A percentile compares a stretch with the other conserved stretches of the same genome.
Conservation (phyloP, 2,113 vertebrate species). For the Castor canadensis region DNA sequence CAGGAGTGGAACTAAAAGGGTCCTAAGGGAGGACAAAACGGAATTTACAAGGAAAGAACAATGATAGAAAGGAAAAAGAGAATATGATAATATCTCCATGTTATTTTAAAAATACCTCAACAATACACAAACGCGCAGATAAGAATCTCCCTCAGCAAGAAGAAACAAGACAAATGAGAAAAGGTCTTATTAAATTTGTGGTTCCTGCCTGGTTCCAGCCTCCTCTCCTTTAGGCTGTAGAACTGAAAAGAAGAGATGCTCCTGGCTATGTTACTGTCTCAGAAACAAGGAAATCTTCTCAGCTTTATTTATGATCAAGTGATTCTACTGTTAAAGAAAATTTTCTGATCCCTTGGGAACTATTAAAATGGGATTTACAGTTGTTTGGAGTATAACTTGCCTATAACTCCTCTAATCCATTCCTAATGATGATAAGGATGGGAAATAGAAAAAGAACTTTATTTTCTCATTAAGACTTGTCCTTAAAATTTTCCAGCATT, state of each 20-base stretch:
- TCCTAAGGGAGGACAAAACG: not conserved
- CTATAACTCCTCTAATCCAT: constrained; percentile 24
- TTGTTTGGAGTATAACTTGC: constrained; percentile 17
- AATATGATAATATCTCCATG: not conserved
- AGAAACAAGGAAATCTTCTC: not conserved
- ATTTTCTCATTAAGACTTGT: constrained; percentile 26
- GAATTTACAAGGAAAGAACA: not conserved
- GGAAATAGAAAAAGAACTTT: not conserved
- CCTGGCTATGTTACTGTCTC: not conserved
- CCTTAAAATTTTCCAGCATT: not conserved
- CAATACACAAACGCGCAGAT: not conserved
- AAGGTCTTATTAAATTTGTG: not conserved
- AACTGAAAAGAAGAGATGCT: not conserved
- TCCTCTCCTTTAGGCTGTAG: not conserved
- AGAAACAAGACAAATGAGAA: not conserved
- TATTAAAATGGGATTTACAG: constrained; percentile 39
- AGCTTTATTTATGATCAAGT: constrained; percentile 15
- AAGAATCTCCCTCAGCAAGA: not conserved
- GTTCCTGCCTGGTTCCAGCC: not conserved
- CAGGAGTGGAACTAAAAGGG: not conserved
- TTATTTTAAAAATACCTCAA: not conserved
- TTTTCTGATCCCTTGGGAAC: not conserved
- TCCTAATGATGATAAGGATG: constrained; percentile 10
- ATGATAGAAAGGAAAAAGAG: not conserved
- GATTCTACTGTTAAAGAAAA: constrained; percentile 32